Conservation (phyloP, 2,113 vertebrate genomes). For the Oncorhynchus nerka region DNA sequence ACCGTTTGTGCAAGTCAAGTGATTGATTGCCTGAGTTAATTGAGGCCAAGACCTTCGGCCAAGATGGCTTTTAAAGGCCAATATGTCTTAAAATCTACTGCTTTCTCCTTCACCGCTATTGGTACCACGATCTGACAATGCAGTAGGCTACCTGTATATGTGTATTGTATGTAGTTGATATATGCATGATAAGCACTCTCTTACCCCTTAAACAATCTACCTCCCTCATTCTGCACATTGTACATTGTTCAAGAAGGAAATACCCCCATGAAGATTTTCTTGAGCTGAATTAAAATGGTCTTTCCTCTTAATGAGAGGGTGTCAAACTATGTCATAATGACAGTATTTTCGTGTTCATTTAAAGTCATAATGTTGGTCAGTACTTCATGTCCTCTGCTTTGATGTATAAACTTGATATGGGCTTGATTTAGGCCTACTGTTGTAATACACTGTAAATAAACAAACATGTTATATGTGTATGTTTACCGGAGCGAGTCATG, state of each 20-base stretch:
- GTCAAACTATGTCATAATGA: conserved; percentile 61
- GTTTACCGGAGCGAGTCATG: neutral
- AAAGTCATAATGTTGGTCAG: conserved; percentile 8
- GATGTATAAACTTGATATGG: conserved; percentile 23
- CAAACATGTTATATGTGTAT: neutral
- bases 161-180: conserved; percentile 2
- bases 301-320: conserved; percentile 65
- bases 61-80: neutral
- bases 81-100: neutral
- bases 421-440: neutral
- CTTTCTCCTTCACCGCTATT: conserved; percentile 26
- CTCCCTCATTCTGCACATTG: conserved; percentile 40
- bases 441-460: conserved; percentile 32
- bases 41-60: too few relatives aligned
- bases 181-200: conserved; percentile 18
- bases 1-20: too few relatives aligned
- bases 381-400: conserved; percentile 17
- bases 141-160: neutral
- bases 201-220: conserved; percentile 52
- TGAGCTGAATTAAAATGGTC: neutral
- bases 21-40: too few relatives aligned
- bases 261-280: neutral
- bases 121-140: conserved; percentile 9
- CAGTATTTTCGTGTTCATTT: conserved; percentile 39
- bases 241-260: conserved; percentile 30